Base-by-base conservation (phyloP, 2,113 vertebrate species). In the Plestiodon gilberti region DNA sequence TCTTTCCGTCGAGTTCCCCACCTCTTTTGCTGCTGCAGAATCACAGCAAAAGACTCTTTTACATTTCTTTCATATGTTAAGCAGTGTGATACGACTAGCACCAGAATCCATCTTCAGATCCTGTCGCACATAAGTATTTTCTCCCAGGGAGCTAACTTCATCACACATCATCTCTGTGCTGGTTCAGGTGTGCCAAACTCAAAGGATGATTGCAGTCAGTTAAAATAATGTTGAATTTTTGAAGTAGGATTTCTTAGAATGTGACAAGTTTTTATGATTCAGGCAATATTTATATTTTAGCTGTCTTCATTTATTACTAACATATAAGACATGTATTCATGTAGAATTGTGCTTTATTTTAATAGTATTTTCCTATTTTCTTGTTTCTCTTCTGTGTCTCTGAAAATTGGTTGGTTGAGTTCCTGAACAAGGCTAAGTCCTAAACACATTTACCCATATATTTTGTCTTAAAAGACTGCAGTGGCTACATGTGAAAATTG, bases 221-320 rank as follows among this genome's bases (percentile, higher is more conserved):
- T 91, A 92, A 93, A 74, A 87, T 89, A 86, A 57, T 93, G 69
- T 92, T 92, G 0, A 10, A 61, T 95, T 94, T 93, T 95, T 93
- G 85, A 94, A 92, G 90, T 93, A 90, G 85, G 74, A 84, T 94
- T 96, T 94, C 92, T 94, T 94, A 93, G 89, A 94, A 65, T 92
- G 92, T 92, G 83, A 91, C 8, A 84, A 90, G n/a, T 91, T 95
- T 96, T 93, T 94, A 95, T 93, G 78, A 94, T 77, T 87, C 92
- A 92, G 90, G 88, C 80, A 84, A 84, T 95, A 95, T 96, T 96
- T 96, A 95, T 95, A 96, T 81, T 93, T 91, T 69, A 90, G 91
- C 75, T 88, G 92, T 89, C 86, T 90, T 93, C 94, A 88, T 94
- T 94, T 93, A 92, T 93, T 92, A 93, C 87, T 93, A 95, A 90